A percentile compares a stretch with the other conserved stretches of the same genome.
phyloP scores from a whole-genome alignment of 1,140 invertebrate species.

The Atta cephalotes region DNA sequence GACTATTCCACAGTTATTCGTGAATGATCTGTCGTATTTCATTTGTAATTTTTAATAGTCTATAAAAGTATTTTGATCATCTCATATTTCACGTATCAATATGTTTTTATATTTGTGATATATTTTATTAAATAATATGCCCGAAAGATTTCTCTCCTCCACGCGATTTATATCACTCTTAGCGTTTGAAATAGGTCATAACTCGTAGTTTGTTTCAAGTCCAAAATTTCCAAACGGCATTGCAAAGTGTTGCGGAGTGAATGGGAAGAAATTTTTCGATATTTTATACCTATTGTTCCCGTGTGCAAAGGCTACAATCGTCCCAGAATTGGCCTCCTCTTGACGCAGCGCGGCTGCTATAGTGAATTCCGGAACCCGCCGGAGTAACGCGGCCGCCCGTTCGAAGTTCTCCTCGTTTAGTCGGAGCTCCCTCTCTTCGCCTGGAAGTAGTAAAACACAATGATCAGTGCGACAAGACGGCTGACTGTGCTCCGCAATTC shows the following conservation, averaged over 20 bases:
- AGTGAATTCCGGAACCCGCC: conserved; percentile 92
- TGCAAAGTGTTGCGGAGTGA: too few species aligned
- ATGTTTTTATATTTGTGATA: background rate
- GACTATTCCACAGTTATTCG: background rate
- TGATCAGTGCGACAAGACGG: conserved; percentile 59
- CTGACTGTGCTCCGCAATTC: background rate
- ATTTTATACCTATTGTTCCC: conserved; percentile 89
- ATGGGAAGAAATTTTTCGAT: conserved; percentile 7
- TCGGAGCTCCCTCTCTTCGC: conserved; percentile 91
- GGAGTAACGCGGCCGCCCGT: conserved; percentile 89
- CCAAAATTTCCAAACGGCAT: background rate
- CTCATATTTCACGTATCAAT: background rate
- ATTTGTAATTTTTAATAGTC: background rate
- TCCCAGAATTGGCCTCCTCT: conserved; percentile 93
- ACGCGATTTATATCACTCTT: background rate
- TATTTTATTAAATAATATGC: conserved; percentile 3
- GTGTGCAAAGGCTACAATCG: conserved; percentile 93
- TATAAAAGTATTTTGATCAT: background rate
- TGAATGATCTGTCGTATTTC: background rate
- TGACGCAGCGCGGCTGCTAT: conserved; percentile 92
- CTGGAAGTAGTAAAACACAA: conserved; percentile 85
- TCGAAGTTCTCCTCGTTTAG: conserved; percentile 89
- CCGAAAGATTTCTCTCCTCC: background rate
- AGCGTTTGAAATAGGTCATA: conserved; percentile 31
- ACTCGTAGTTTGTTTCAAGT: background rate